These are phyloP conservation scores for Euwallacea similis DNA, from an alignment of 1,140 invertebrate species.

Conservation along the genomic window DNA sequence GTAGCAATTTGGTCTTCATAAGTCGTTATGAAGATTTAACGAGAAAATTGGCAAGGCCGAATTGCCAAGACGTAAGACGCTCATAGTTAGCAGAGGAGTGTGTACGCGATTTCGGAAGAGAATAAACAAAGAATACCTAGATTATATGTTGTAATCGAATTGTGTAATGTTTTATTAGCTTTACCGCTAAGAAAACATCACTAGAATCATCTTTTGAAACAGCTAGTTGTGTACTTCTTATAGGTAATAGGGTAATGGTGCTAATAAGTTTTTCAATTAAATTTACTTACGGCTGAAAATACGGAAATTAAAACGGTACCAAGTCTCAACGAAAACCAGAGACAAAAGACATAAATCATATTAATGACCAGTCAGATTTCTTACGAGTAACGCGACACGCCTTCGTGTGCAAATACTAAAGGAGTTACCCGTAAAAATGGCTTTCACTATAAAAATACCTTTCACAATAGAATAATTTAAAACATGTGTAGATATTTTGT, in stretches of 20 bases:
- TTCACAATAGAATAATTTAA: conserved; percentile 24
- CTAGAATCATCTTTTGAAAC: neutral
- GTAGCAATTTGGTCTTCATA: too few relatives aligned
- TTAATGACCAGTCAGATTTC: neutral
- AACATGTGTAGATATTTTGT: neutral
- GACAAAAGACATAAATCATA: conserved; percentile 29
- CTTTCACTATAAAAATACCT: conserved; percentile 3
- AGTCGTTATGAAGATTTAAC: too few relatives aligned
- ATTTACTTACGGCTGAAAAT: conserved; percentile 17
- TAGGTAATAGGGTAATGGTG: too few relatives aligned
- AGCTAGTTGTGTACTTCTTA: too few relatives aligned
- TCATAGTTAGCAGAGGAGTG: neutral
- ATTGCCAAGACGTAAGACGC: too few relatives aligned
- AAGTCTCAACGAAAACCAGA: conserved; percentile 35
- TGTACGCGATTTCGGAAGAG: conserved; percentile 5
- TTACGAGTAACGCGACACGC: neutral
- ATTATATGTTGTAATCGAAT: neutral
- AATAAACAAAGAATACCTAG: conserved; percentile 12
- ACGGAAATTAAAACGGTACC: conserved; percentile 25
- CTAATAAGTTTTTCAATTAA: too few relatives aligned
- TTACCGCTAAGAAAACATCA: neutral
- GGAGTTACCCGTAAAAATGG: conserved; percentile 1
- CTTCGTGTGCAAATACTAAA: neutral
- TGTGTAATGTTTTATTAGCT: neutral
- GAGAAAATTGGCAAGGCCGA: neutral